Conservation (phyloP, 2,888 invertebrate genomes). For the Pachycephus smyrnensis region DNA sequence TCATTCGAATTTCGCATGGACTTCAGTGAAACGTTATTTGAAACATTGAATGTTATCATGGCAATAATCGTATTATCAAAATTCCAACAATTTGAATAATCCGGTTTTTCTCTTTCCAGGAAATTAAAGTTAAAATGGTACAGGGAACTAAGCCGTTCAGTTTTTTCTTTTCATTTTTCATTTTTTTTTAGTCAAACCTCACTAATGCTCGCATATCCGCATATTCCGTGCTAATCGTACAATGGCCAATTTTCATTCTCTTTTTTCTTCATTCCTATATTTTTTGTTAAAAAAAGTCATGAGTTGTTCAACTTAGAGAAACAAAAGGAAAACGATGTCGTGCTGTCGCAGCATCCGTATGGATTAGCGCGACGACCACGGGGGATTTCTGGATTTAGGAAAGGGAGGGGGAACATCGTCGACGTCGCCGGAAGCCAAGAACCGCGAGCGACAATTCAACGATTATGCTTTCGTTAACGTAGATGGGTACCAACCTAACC, state of each 20-base stretch:
- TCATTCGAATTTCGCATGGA: not conserved
- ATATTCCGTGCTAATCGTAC: not conserved
- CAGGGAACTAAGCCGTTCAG: not conserved
- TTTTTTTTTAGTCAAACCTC: not conserved
- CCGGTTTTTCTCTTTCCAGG: not conserved
- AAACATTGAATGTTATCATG: not conserved
- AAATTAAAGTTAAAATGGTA: not conserved
- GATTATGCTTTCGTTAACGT: not conserved
- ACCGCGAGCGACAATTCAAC: not conserved
- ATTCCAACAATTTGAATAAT: not conserved
- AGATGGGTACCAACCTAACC: not conserved
- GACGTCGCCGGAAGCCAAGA: not conserved
- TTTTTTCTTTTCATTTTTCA: not conserved
- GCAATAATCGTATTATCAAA: not conserved
- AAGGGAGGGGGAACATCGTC: not conserved
- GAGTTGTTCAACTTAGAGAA: not conserved
- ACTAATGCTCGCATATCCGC: not conserved
- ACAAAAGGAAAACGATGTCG: not conserved
- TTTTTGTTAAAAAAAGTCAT: not conserved
- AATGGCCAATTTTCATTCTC: not conserved
- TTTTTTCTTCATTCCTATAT: not conserved
- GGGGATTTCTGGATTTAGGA: not conserved
- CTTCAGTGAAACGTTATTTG: not conserved
- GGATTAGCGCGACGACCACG: not conserved
- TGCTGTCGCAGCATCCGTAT: not conserved